Evolutionary conservation across 2,113 vertebrate genomes (phyloP), one percentile per base, ranked within the genome.

Genomic region (Cisticola juncidis): DNA sequence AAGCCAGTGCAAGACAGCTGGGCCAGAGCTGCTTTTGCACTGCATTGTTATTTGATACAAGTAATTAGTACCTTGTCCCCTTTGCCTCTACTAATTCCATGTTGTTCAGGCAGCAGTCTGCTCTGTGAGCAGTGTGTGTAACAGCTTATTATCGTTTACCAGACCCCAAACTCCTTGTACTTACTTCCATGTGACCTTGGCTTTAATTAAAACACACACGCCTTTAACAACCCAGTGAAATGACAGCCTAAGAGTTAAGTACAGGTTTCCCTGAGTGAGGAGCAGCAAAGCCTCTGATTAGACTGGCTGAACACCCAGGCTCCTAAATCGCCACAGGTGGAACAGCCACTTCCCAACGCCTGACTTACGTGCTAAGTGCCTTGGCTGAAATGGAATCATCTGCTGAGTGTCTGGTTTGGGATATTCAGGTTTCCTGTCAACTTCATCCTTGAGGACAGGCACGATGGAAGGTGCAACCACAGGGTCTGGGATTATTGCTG

Each of bases 361-460:
- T 77, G 88, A 98, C 99, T 97, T 98, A 99, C 99, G 99, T 92
- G 99, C 99, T 88, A 99, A 98, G 96, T 99, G 99, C 84, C 99
- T 98, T 36, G 99, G 99, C 98, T 99, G 99, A 95, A 99, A 99
- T 69, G 99, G 99, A 97, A 99, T 99, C 99, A 99, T 99, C 95
- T 99, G 99, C 82, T 99, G 99, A 38, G 99, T 99, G 97, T 99
- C 99, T 22, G 99, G 99, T 97, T 99, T 99, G 38, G 99, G 99
- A 95, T 99, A 99, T 83, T 99, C 99, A 0, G 99, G 99, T 97
- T 99, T 99, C 90, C 99, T 98, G 96, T 99, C 99, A 2, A 97
- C 98, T 94, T 99, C 99, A 33, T 99, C 99, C 97, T 99, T 99
- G 86, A 98, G 97, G 42, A 99, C 89, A 89, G 99, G 99, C 89